Conservation (phyloP, 2,888 invertebrate species). For the Polyploca ridens region DNA sequence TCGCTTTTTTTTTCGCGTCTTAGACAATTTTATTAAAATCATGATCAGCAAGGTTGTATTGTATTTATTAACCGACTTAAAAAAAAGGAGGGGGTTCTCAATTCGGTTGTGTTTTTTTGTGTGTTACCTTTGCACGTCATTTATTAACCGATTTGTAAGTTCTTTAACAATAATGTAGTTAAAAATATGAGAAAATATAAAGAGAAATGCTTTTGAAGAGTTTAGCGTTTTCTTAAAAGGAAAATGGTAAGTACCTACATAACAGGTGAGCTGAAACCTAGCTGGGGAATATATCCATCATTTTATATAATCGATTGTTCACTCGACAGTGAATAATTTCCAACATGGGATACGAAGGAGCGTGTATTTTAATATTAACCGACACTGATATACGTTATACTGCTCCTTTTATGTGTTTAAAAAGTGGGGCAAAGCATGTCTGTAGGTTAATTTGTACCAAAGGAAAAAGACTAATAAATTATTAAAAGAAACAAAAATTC, state of each 20-base stretch:
- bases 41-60: too few relatives aligned
- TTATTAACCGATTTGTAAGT: too few relatives aligned
- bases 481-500: too few relatives aligned
- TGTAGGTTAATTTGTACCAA: too few relatives aligned
- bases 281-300: conserved; percentile 58
- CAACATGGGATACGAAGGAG: conserved; percentile 14
- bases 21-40: too few relatives aligned
- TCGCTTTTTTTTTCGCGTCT: too few relatives aligned
- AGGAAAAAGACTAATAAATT: too few relatives aligned
- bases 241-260: not conserved
- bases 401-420: conserved; percentile 17
- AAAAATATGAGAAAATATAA: conserved; percentile 14
- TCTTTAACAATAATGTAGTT: too few relatives aligned
- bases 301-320: conserved; percentile 60
- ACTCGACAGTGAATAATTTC: conserved; percentile 54
- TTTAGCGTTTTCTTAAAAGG: conserved; percentile 20
- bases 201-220: conserved; percentile 11
- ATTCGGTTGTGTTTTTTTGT: too few relatives aligned
- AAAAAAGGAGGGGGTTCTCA: too few relatives aligned
- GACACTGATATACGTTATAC: conserved; percentile 7
- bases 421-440: not conserved
- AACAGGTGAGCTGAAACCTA: conserved; percentile 31
- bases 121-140: too few relatives aligned
- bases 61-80: too few relatives aligned
- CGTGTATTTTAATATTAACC: conserved; percentile 5